These are phyloP conservation scores for Stichodactyla helianthus DNA, from an alignment of 64 coral and sea anemone species.

Conservation along the genomic window DNA sequence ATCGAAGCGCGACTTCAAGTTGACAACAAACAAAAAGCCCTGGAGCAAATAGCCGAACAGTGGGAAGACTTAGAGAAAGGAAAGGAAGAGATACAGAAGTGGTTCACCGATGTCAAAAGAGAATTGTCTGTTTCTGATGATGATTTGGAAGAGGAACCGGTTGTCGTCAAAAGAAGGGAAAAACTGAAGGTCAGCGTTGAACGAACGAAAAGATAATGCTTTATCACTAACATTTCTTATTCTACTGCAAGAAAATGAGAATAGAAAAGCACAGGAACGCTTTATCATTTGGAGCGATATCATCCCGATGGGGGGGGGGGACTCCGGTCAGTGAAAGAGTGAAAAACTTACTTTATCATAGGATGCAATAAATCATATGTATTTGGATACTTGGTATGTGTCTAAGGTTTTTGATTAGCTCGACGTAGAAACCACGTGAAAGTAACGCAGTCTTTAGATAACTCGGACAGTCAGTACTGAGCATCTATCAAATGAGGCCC, in stretches of 20 bases:
- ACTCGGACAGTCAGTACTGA: too few species aligned
- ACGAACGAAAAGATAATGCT: not conserved
- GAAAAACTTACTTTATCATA: too few species aligned
- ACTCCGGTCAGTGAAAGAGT: too few species aligned
- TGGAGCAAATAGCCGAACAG: conserved; percentile 69
- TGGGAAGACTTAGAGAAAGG: conserved; percentile 86
- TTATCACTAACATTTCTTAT: not conserved
- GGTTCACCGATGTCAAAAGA: conserved; percentile 78
- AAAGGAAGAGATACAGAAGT: conserved; percentile 78
- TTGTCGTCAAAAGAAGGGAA: conserved; percentile 52
- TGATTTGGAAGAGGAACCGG: conserved; percentile 38
- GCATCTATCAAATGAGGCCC: too few species aligned
- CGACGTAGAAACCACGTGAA: too few species aligned
- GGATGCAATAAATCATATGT: too few species aligned
- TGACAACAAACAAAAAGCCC: conserved; percentile 38
- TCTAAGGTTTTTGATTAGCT: too few species aligned
- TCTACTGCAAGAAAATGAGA: not conserved
- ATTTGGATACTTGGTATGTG: too few species aligned
- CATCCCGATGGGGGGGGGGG: too few species aligned
- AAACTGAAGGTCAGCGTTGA: conserved; percentile 66
- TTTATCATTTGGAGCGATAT: too few species aligned
- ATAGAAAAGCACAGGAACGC: not conserved
- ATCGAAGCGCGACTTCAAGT: conserved; percentile 35
- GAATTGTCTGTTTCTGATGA: conserved; percentile 48
- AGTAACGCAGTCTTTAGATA: too few species aligned